Conservation (phyloP, 2,113 vertebrate genomes). For the Chunga burmeisteri region DNA sequence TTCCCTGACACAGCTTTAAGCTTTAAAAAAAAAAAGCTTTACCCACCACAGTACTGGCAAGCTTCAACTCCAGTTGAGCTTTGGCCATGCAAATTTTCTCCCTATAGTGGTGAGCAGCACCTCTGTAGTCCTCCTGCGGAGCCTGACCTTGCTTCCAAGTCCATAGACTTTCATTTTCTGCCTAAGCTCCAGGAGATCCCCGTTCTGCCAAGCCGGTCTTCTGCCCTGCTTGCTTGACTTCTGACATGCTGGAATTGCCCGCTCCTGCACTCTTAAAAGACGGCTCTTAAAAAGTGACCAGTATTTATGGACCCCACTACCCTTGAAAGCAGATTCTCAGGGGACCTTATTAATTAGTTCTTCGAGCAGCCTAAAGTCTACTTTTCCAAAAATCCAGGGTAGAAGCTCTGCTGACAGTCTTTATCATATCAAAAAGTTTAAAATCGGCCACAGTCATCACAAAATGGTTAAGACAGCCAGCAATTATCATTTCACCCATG, state of each 20-base stretch:
- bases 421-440: not conserved
- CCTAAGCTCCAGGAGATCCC: not conserved
- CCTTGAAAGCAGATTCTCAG: not conserved
- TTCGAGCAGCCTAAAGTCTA: not conserved
- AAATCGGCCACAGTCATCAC: not conserved
- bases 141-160: not conserved
- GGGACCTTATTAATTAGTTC: not conserved
- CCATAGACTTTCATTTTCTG: not conserved
- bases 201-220: not conserved
- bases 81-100: not conserved
- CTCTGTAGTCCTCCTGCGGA: not conserved
- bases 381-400: not conserved
- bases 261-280: not conserved
- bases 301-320: not conserved
- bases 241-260: not conserved
- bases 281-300: not conserved
- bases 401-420: not conserved
- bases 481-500: not conserved
- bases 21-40: too few relatives aligned
- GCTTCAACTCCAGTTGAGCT: not conserved
- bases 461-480: not conserved
- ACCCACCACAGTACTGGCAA: not conserved
- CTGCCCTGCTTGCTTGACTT: not conserved
- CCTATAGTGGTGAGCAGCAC: not conserved
- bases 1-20: too few relatives aligned